phyloP scores from a whole-genome alignment of 2,888 invertebrate genomes.

The Linnaemya tessellans region DNA sequence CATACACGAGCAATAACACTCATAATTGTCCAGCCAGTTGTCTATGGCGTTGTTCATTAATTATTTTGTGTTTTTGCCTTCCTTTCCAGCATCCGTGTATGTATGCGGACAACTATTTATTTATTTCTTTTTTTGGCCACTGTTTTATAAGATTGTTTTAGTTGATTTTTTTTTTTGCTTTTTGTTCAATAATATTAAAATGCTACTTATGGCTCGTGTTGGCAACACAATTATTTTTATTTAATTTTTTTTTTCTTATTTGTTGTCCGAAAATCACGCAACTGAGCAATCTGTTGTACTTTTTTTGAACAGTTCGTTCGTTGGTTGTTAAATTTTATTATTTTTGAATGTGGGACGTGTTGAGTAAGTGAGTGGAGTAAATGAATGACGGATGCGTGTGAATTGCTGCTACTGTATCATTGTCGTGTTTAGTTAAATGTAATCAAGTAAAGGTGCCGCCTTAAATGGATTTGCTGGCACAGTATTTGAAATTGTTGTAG shows the following conservation, averaged over 20 bases:
- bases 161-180: conserved; percentile 20
- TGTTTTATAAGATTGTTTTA: conserved; percentile 14
- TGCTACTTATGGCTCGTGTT: conserved; percentile 71
- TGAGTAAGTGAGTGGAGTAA: conserved; percentile 44
- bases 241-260: conserved; percentile 6
- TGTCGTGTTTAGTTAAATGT: conserved; percentile 63
- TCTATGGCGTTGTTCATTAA: conserved; percentile 15
- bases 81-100: background rate
- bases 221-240: conserved; percentile 54
- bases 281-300: conserved; percentile 46
- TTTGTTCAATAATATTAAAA: conserved; percentile 46
- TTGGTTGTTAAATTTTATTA: conserved; percentile 17
- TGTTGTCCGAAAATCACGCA: conserved; percentile 59
- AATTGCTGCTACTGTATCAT: conserved; percentile 70
- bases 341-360: conserved; percentile 55
- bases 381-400: conserved; percentile 67
- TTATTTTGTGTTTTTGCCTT: background rate
- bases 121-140: too few relatives aligned
- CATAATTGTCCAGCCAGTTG: conserved; percentile 13
- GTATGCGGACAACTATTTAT: conserved; percentile 10
- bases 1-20: background rate
- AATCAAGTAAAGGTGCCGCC: conserved; percentile 67
- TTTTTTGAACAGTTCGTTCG: background rate
- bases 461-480: conserved; percentile 29
- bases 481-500: conserved; percentile 3